These are phyloP conservation scores for Perca fluviatilis DNA, from an alignment of 2,113 vertebrate species.

Conservation along the genomic window DNA sequence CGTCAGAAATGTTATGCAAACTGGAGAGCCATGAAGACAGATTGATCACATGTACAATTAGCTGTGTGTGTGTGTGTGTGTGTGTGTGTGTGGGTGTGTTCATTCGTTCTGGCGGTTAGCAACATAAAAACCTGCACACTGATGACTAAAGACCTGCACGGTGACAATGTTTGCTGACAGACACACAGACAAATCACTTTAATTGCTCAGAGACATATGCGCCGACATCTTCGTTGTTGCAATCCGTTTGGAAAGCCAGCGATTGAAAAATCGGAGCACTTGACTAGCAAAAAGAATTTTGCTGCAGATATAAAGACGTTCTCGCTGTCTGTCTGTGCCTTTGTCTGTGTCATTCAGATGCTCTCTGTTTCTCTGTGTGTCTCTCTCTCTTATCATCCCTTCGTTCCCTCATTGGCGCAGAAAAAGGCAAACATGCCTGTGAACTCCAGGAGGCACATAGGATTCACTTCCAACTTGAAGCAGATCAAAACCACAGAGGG, in stretches of 20 bases:
- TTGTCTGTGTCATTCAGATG: slow-evolving; percentile 29
- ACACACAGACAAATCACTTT: slow-evolving; percentile 16
- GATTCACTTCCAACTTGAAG: slow-evolving; percentile 42
- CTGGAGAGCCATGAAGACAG: neutral
- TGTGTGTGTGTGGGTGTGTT: neutral
- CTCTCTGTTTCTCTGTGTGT: slow-evolving; percentile 9
- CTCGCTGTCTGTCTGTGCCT: slow-evolving; percentile 12
- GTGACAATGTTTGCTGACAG: slow-evolving; percentile 13
- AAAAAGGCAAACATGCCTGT: slow-evolving; percentile 51
- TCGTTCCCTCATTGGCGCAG: slow-evolving; percentile 38
- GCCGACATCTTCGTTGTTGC: neutral
- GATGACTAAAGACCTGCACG: neutral
- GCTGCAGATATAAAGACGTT: neutral
- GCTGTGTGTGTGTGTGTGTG: neutral
- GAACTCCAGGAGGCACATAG: slow-evolving; percentile 52
- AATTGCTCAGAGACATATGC: neutral
- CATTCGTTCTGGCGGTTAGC: neutral
- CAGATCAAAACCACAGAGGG: slow-evolving; percentile 64
- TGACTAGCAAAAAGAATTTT: slow-evolving; percentile 22
- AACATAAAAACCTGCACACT: neutral
- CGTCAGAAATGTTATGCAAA: neutral
- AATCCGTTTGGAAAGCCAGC: slow-evolving; percentile 22
- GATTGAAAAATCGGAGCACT: slow-evolving; percentile 13
- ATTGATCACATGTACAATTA: neutral
- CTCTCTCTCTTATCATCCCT: slow-evolving; percentile 29